Evolutionary conservation across 35 echinoderm and acorn worm species (phyloP).

Genomic region (Holothuria glaberrima): DNA sequence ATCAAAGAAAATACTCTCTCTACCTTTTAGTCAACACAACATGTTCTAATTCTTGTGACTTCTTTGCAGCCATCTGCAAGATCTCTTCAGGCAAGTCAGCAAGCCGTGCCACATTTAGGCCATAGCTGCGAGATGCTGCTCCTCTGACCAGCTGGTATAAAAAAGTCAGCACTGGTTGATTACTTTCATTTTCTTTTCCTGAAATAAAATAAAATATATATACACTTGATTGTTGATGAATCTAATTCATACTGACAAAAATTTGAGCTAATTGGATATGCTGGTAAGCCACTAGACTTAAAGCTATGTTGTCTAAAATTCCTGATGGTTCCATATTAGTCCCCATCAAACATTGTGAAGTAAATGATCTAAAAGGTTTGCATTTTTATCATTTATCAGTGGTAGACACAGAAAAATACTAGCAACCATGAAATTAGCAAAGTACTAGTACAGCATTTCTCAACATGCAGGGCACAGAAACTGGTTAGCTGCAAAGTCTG

Average conservation of each 20-base stretch:
- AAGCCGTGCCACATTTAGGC: constrained; percentile 92
- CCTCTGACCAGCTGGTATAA: constrained; percentile 89
- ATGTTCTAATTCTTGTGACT: constrained; percentile 82
- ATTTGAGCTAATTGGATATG: too few relatives aligned
- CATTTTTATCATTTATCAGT: too few relatives aligned
- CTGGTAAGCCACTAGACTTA: too few relatives aligned
- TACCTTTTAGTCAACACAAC: constrained; percentile 73
- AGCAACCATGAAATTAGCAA: too few relatives aligned
- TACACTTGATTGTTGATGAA: background rate
- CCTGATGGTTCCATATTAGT: too few relatives aligned
- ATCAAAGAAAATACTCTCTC: background rate
- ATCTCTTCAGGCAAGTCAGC: constrained; percentile 74
- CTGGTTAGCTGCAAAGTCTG: too few relatives aligned
- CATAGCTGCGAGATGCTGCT: constrained; percentile 86
- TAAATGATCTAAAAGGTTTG: too few relatives aligned
- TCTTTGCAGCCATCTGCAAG: constrained; percentile 68
- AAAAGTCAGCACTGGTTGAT: constrained; percentile 76
- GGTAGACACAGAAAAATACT: too few relatives aligned
- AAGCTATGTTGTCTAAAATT: too few relatives aligned
- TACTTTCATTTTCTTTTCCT: background rate
- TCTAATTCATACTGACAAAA: background rate
- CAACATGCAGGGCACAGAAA: too few relatives aligned
- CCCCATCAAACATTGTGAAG: too few relatives aligned
- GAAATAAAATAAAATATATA: background rate
- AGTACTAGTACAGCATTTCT: too few relatives aligned